Base-by-base conservation (phyloP, 2,888 invertebrate genomes). In the Eretmocerus hayati region DNA sequence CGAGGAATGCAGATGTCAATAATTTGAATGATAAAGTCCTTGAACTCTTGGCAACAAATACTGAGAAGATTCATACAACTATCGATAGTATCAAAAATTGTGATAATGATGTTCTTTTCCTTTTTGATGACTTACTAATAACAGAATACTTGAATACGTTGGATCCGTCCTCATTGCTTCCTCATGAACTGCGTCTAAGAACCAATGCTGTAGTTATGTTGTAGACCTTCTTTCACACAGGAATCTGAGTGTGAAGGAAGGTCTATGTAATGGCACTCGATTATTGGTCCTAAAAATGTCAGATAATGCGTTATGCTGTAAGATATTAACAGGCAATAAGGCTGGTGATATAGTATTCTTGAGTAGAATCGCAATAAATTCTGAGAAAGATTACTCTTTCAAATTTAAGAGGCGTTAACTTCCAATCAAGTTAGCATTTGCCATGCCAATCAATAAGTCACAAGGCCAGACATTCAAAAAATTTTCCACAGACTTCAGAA, bases 181-280 rank as follows among this genome's bases (percentile, higher is more conserved):
- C 52, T 3, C 46, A 56, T 42, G 51, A 54, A 53, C 42, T 47
- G 36, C 18, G 44, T 15, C 47, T 55, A 30, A 48, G 54, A 18
- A 32, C 43, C 15, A 35, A 50, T 48, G 31, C 39, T 30, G 37
- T 56, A 13, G 43, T 58, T 2, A 56, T 58, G 55, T 40, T 56
- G 3, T 50, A 56, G 9, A n/a, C n/a, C n/a, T n/a, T n/a, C n/a
- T n/a, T n/a, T n/a, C n/a, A n/a, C n/a, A n/a, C n/a, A 21, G 55
- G 41, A 54, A 56, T 49, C 40, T 56, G 4, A 55, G 48, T 42
- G 52, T 56, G 6, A 40, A 22, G 13, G 50, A 57, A 55, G 52
- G 56, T 31, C 33, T 57, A 19, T 54, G 52, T 30, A 56, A 56
- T 39, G 52, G 54, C 31, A 57, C 52, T 1, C 33, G 41, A 35